Conservation (phyloP, 92 coral and sea anemone species). For the Palythoa heliodiscus region DNA sequence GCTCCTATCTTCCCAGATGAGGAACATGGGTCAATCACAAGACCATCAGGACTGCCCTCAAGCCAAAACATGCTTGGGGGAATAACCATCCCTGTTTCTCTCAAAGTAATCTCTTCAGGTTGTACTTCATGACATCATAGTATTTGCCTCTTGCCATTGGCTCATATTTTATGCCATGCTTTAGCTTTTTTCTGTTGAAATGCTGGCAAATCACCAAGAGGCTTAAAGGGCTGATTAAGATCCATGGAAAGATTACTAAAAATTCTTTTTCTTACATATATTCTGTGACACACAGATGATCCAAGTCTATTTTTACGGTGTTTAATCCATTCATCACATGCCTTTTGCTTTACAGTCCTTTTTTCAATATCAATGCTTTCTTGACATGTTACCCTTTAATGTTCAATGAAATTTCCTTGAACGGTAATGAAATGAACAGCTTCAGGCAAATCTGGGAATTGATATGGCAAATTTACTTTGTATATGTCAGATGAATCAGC, state of each 20-base stretch:
- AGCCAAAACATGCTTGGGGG: slow-evolving; percentile 63
- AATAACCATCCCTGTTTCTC: slow-evolving; percentile 56
- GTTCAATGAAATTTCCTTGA: slow-evolving; percentile 31
- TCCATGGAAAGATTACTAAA: slow-evolving; percentile 36
- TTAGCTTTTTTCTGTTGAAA: slow-evolving; percentile 42
- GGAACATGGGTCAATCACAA: slow-evolving; percentile 49
- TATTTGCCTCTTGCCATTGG: slow-evolving; percentile 62
- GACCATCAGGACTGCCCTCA: slow-evolving; percentile 63
- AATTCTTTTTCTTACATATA: slow-evolving; percentile 49
- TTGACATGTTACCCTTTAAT: slow-evolving; percentile 47
- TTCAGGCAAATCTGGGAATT: no score
- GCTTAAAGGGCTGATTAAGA: slow-evolving; percentile 44
- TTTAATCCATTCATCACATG: slow-evolving; percentile 60
- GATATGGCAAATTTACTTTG: no score
- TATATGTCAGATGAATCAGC: no score
- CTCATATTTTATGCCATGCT: slow-evolving; percentile 62
- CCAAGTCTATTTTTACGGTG: slow-evolving; percentile 55
- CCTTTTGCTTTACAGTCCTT: slow-evolving; percentile 50
- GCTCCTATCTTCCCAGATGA: slow-evolving; percentile 34
- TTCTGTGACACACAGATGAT: slow-evolving; percentile 51
- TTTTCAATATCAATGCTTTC: slow-evolving; percentile 51
- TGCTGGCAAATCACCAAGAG: slow-evolving; percentile 40
- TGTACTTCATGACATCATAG: slow-evolving; percentile 53
- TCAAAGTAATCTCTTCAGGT: slow-evolving; percentile 49
- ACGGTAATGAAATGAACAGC: not conserved